Conservation (phyloP, 2,888 invertebrate species). For the Melipona bicolor region DNA sequence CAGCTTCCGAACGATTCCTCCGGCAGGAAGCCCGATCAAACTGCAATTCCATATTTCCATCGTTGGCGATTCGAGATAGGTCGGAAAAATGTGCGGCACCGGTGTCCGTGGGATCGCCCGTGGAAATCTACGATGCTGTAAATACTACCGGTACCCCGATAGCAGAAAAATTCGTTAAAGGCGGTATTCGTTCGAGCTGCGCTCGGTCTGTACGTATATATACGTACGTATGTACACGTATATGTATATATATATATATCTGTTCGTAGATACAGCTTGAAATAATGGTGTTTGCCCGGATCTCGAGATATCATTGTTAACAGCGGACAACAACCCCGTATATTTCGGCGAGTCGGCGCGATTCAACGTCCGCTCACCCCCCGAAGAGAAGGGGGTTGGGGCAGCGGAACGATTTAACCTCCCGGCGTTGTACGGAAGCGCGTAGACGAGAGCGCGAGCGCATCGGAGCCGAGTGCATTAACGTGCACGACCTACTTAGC, state of each 20-base stretch:
- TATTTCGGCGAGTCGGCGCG: conserved; percentile 53
- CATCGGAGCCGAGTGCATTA: conserved; percentile 65
- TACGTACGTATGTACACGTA: too few species aligned
- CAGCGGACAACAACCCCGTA: conserved; percentile 71
- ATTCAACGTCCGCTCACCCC: not conserved
- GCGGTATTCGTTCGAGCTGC: conserved; percentile 22
- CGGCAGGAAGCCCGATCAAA: conserved; percentile 33
- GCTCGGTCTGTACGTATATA: not conserved
- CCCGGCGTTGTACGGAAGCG: conserved; percentile 47
- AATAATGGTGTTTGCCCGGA: conserved; percentile 73
- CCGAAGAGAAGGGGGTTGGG: not conserved
- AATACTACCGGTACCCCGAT: conserved; percentile 49
- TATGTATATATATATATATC: conserved; percentile 33
- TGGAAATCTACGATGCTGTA: conserved; percentile 62
- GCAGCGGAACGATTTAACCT: conserved; percentile 41
- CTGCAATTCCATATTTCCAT: conserved; percentile 54
- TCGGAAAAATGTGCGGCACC: conserved; percentile 27
- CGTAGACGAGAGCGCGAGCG: conserved; percentile 47
- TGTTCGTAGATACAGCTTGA: conserved; percentile 66
- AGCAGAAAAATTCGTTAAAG: conserved; percentile 68
- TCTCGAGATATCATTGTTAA: conserved; percentile 71
- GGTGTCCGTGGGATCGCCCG: not conserved
- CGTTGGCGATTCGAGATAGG: conserved; percentile 15
- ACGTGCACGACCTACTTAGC: conserved; percentile 69
- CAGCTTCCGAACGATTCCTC: conserved; percentile 9